phyloP scores from a whole-genome alignment of 2,797 vertebrate species.

The Parauchenoglanis punctatus region DNA sequence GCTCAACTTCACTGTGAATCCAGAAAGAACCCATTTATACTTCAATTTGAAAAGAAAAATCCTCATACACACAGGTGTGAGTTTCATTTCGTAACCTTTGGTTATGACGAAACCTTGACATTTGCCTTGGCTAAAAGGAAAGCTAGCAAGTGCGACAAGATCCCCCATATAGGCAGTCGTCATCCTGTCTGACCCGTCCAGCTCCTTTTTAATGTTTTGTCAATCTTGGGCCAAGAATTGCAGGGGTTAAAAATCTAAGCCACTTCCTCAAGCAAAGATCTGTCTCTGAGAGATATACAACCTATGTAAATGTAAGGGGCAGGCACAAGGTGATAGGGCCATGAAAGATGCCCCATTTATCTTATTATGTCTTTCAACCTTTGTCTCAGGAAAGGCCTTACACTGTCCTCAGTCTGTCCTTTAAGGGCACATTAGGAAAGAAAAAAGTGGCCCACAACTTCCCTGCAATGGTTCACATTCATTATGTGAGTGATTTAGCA shows the following conservation, averaged over 20 bases:
- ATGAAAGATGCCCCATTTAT: constrained; percentile 68
- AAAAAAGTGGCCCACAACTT: constrained; percentile 65
- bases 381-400: constrained; percentile 70
- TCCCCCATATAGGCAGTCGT: constrained; percentile 38
- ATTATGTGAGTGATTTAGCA: constrained; percentile 80
- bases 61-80: constrained; percentile 64
- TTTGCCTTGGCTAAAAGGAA: constrained; percentile 39
- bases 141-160: constrained; percentile 14
- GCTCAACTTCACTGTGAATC: constrained; percentile 65
- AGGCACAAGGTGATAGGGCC: constrained; percentile 61
- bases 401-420: constrained; percentile 63
- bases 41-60: constrained; percentile 65
- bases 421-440: constrained; percentile 69
- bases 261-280: constrained; percentile 57
- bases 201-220: constrained; percentile 57
- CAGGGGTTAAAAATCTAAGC: constrained; percentile 53
- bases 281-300: constrained; percentile 61
- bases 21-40: constrained; percentile 66
- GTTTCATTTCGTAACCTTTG: constrained; percentile 62
- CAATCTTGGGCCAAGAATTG: constrained; percentile 57
- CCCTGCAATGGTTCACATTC: constrained; percentile 73
- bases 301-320: constrained; percentile 42
- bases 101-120: constrained; percentile 30
- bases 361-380: constrained; percentile 65
- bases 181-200: constrained; percentile 20